phyloP scores from a whole-genome alignment of 2,113 vertebrate species.

The Corythornis cristatus region DNA sequence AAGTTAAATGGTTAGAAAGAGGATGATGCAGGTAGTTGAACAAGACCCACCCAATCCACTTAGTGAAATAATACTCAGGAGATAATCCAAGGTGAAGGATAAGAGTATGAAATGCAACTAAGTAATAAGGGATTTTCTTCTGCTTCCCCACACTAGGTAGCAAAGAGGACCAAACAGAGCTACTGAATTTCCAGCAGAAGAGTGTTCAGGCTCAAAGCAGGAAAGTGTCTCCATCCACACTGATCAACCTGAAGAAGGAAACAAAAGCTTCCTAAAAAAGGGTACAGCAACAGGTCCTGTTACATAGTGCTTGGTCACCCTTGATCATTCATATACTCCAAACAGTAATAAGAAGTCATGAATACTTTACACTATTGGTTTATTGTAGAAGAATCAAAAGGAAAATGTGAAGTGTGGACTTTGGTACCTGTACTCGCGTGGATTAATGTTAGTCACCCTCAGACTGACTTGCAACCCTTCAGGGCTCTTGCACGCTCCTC shows the following conservation, averaged over 20 bases:
- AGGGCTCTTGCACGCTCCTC: too few species aligned
- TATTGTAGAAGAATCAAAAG: neutral
- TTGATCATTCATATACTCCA: too few species aligned
- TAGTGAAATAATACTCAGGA: neutral
- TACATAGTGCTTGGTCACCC: fast-evolving
- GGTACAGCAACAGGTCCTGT: neutral
- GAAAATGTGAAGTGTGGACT: fast-evolving
- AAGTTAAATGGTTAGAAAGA: neutral
- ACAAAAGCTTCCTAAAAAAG: neutral
- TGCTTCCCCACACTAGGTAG: neutral
- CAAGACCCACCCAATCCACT: neutral
- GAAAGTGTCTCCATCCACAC: neutral
- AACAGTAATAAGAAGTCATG: neutral
- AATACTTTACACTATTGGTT: neutral
- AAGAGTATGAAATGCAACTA: neutral
- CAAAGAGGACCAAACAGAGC: neutral
- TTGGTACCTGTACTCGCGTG: neutral
- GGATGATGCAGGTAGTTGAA: neutral
- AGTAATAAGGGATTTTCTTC: neutral
- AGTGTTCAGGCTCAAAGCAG: fast-evolving
- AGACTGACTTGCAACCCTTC: neutral
- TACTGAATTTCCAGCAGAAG: neutral
- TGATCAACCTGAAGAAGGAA: neutral
- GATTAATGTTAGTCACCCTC: neutral
- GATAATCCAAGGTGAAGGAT: neutral